A percentile compares a stretch with the other conserved stretches of the same genome.
Conservation (phyloP, 2,113 vertebrate genomes). For the Limnothrissa miodon region DNA sequence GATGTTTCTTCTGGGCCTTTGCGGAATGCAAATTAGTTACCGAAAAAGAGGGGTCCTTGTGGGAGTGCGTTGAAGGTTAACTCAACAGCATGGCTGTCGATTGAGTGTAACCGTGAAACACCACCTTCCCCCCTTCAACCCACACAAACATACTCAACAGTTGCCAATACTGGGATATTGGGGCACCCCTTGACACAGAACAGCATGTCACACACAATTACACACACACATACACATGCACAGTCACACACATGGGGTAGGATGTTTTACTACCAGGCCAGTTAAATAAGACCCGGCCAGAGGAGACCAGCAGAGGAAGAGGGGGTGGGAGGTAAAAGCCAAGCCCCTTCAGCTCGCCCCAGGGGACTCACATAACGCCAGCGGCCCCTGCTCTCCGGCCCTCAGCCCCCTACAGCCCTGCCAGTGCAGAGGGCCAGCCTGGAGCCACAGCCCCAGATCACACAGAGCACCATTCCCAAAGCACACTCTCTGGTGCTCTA, state of each 20-base stretch:
- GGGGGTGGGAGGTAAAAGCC: slow-evolving; percentile 48
- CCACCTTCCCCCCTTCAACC: not conserved
- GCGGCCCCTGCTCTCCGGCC: slow-evolving; percentile 26
- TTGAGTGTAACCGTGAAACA: not conserved
- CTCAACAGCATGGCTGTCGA: not conserved
- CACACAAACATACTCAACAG: slow-evolving; percentile 1
- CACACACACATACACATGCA: not conserved
- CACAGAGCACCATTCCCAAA: not conserved
- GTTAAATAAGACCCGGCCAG: slow-evolving; percentile 44
- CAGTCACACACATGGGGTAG: slow-evolving; percentile 30
- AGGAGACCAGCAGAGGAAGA: slow-evolving; percentile 39
- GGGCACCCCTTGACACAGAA: not conserved
- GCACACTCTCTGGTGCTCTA: no score
- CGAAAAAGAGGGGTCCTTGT: not conserved
- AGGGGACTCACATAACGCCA: slow-evolving; percentile 43
- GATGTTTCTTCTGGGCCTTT: not conserved
- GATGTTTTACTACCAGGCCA: slow-evolving; percentile 48
- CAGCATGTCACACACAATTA: not conserved
- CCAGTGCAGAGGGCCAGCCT: not conserved
- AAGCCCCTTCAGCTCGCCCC: slow-evolving; percentile 30
- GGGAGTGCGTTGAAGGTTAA: not conserved
- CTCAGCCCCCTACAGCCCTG: slow-evolving; percentile 22
- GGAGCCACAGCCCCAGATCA: slow-evolving; percentile 19
- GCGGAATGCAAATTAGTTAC: not conserved
- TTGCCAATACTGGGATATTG: not conserved